Conservation (phyloP, 2,113 vertebrate species). For the Nesospiza acunhae region DNA sequence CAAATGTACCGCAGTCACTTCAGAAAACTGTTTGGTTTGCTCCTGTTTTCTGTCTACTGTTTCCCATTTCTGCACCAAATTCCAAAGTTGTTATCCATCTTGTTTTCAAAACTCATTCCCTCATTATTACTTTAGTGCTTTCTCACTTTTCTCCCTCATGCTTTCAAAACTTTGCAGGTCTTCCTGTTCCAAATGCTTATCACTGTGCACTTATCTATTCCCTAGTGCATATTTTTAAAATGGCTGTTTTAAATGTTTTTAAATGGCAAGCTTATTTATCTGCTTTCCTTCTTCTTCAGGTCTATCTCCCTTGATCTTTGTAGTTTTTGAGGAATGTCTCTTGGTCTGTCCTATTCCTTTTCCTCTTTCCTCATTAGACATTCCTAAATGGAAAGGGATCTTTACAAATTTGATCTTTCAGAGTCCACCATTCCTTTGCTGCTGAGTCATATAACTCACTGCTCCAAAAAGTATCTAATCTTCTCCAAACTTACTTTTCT, state of each 20-base stretch:
- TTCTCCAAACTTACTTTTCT: neutral
- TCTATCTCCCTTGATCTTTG: neutral
- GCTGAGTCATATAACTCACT: fast-evolving
- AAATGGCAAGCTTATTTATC: neutral
- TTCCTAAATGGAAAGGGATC: neutral
- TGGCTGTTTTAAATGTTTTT: too few relatives aligned
- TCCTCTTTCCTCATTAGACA: neutral
- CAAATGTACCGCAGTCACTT: neutral
- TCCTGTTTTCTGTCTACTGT: neutral
- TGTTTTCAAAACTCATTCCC: neutral
- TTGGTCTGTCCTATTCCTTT: neutral
- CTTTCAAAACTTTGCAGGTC: neutral
- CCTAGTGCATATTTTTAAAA: neutral
- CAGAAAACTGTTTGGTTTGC: neutral
- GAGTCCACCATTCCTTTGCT: neutral
- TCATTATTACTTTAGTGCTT: neutral
- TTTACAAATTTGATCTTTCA: neutral
- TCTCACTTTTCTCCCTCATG: neutral
- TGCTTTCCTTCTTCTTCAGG: neutral
- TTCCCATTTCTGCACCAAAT: neutral
- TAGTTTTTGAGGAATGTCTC: neutral
- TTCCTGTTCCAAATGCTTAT: neutral
- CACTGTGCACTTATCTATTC: neutral
- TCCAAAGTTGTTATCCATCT: neutral
- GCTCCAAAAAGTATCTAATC: neutral